These are phyloP conservation scores for Zygogramma bicolorata DNA, from an alignment of 2,888 invertebrate genomes.

Conservation along the genomic window DNA sequence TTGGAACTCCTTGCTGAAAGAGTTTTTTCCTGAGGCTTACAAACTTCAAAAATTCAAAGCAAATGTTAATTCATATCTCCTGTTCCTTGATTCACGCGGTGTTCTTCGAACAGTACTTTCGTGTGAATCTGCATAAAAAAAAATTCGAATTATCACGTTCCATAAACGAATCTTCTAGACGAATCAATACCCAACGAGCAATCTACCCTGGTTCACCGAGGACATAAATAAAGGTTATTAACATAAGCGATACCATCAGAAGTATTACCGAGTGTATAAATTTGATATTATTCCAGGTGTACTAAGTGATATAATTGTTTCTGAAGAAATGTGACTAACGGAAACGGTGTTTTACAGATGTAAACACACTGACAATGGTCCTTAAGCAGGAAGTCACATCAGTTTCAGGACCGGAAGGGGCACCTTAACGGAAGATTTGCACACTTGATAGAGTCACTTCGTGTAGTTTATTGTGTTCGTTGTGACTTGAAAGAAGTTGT, in stretches of 20 bases:
- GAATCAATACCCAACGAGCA: not conserved
- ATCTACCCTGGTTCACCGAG: constrained; percentile 38
- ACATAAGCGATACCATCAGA: constrained; percentile 48
- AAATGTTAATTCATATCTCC: no score
- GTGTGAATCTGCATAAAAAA: no score
- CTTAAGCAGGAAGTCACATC: constrained; percentile 52
- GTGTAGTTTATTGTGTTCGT: constrained; percentile 36
- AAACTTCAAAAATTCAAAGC: no score
- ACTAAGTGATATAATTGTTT: constrained; percentile 48
- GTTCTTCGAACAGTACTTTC: no score
- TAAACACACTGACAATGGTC: constrained; percentile 57
- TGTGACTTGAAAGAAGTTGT: not conserved
- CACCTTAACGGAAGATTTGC: constrained; percentile 44
- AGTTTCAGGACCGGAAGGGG: constrained; percentile 42
- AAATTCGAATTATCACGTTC: no score
- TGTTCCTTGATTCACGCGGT: no score
- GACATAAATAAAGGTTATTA: constrained; percentile 52
- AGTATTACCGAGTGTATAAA: constrained; percentile 46
- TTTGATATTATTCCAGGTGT: constrained; percentile 46
- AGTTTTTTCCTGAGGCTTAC: no score
- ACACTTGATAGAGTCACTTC: constrained; percentile 35
- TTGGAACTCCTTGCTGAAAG: no score
- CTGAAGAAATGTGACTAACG: constrained; percentile 39
- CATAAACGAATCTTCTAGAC: no score
- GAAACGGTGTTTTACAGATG: constrained; percentile 56